Base-by-base conservation (phyloP, 2,797 vertebrate species). In the Crenichthys baileyi region DNA sequence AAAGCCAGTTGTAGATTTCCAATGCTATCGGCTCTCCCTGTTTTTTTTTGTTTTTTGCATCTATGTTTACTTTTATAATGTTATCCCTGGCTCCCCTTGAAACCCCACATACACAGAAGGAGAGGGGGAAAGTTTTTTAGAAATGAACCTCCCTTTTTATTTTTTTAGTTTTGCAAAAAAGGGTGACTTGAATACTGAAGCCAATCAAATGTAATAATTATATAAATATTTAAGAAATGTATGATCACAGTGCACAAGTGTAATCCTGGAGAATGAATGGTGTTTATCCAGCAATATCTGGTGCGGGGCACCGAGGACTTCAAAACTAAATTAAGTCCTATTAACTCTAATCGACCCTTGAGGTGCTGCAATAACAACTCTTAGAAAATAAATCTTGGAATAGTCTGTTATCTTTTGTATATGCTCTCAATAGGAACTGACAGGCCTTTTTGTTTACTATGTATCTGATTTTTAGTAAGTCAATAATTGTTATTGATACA, bases 271-370 rank as follows among this genome's bases (percentile, higher is more conserved):
- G 81, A 55, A 81, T 68, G 65, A 70, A 73, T 26, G 79, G 26
- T 51, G 8, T 55, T 24, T 16, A 41, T 73, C 20, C 29, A 36
- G 51, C 50, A 39, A 44, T 81, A 86, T 89, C 86, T 94, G 94
- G 94, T 93, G 94, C 93, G 91, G 95, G 92, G 81, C 95, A 92
- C 92, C 95, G 93, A 87, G 83, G 51, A 73, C 76, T 82, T 85
- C 75, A 82, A 79, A 74, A 46, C 78, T 68, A 31, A 15, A 76
- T 22, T 9, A 9, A 78, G 67, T 83, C 77, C 72, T 29, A 78
- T 51, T 51, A 56, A 71, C 1, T 22, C 53, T 63, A 50, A 83
- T 78, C 60, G 79, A 79, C 26, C 39, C 78, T 77, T 73, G 74
- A 89, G 86, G 77, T 89, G 81, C 83, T 91, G 85, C 70, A 81